These are phyloP conservation scores for Murina feae DNA, from an alignment of 2,113 vertebrate species.

Conservation along the genomic window DNA sequence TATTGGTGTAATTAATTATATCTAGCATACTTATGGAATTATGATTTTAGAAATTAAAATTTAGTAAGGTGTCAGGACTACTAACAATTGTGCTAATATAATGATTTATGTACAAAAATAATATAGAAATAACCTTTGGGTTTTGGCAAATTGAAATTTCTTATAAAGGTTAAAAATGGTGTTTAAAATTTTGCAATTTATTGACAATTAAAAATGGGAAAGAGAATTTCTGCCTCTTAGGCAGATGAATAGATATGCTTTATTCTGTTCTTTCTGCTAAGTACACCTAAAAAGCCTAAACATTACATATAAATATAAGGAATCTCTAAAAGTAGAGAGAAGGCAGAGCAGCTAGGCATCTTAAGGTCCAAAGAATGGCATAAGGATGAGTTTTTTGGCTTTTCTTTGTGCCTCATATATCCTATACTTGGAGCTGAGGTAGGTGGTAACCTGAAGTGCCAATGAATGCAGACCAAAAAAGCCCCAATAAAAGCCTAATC, in stretches of 20 bases:
- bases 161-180: not conserved
- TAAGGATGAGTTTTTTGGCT: not conserved
- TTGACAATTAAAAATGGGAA: not conserved
- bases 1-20: not conserved
- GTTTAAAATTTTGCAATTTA: not conserved
- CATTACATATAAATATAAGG: not conserved
- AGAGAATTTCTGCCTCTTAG: not conserved
- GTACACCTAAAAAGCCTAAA: not conserved
- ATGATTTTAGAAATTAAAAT: constrained; percentile 10
- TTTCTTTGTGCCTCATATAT: not conserved
- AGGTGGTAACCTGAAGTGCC: not conserved
- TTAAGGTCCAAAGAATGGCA: not conserved
- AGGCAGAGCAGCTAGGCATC: not conserved
- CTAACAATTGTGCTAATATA: not conserved
- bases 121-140: not conserved
- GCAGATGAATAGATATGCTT: not conserved
- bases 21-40: not conserved
- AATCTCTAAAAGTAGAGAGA: not conserved
- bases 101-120: not conserved
- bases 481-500: not conserved
- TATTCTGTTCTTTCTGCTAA: not conserved
- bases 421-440: not conserved
- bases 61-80: not conserved
- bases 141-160: not conserved
- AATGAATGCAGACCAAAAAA: not conserved